These are phyloP conservation scores for Coregonus suidteri DNA, from an alignment of 2,797 vertebrate genomes.

Conservation along the genomic window DNA sequence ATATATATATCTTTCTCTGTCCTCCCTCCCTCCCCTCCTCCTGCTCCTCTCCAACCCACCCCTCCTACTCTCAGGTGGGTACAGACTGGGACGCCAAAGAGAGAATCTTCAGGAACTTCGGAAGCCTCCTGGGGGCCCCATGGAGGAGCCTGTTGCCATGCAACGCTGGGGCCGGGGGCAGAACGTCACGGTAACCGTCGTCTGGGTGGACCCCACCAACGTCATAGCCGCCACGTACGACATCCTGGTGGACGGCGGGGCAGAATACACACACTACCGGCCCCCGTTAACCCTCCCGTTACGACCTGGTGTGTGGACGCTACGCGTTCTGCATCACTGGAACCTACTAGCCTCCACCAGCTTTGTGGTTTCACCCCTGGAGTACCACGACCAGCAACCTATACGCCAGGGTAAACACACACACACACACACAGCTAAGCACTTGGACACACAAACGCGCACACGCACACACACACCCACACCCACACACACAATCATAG, in stretches of 20 bases:
- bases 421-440: neutral
- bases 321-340: conserved; percentile 94
- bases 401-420: conserved; percentile 83
- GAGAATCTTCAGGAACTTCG: conserved; percentile 91
- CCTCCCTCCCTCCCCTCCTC: neutral
- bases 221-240: conserved; percentile 96
- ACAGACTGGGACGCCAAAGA: conserved; percentile 97
- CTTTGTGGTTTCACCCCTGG: conserved; percentile 89
- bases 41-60: neutral
- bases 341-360: conserved; percentile 88
- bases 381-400: conserved; percentile 84
- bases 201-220: conserved; percentile 95
- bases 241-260: conserved; percentile 90
- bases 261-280: conserved; percentile 94
- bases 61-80: conserved; percentile 79
- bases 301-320: conserved; percentile 89
- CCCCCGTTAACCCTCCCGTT: conserved; percentile 89
- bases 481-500: too few relatives aligned
- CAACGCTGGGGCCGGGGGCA: conserved; percentile 94
- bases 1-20: conserved; percentile 2
- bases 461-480: conserved; percentile 14
- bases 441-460: neutral
- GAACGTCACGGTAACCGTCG: conserved; percentile 92
- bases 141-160: conserved; percentile 90
- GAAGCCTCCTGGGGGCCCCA: conserved; percentile 89